A percentile compares a stretch with the other conserved stretches of the same genome.
Conservation (phyloP, 2,888 invertebrate species). For the Noctua janthina region DNA sequence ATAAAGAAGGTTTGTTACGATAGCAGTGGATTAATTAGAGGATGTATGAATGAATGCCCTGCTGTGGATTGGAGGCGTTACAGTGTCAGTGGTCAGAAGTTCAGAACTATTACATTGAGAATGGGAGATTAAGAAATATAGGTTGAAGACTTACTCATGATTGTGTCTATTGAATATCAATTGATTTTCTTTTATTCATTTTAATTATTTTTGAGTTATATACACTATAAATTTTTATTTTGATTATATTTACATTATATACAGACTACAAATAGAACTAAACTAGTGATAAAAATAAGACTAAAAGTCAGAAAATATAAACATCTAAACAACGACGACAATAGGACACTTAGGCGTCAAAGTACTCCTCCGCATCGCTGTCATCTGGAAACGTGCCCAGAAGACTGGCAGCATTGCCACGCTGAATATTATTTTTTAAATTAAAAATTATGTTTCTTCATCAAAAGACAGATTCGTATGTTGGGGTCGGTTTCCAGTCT, state of each 20-base stretch:
- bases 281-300: no score
- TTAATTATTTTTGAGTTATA: no score
- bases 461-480: not conserved
- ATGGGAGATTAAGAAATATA: conserved; percentile 30
- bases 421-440: no score
- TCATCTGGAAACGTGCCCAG: no score
- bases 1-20: conserved; percentile 62
- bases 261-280: no score
- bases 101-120: conserved; percentile 23
- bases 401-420: no score
- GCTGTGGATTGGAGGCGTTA: conserved; percentile 49
- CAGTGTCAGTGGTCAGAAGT: conserved; percentile 25
- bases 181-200: not conserved
- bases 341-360: no score
- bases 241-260: no score
- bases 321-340: no score
- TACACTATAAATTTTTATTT: no score
- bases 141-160: conserved; percentile 7
- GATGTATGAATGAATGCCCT: conserved; percentile 56
- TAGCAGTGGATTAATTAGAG: conserved; percentile 63
- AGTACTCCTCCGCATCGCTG: no score
- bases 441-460: not conserved
- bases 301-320: no score
- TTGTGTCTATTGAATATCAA: conserved; percentile 4
- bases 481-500: not conserved